A percentile compares a stretch with the other conserved stretches of the same genome.
phyloP scores from a whole-genome alignment of 2,113 vertebrate species.

The Salvator merianae region DNA sequence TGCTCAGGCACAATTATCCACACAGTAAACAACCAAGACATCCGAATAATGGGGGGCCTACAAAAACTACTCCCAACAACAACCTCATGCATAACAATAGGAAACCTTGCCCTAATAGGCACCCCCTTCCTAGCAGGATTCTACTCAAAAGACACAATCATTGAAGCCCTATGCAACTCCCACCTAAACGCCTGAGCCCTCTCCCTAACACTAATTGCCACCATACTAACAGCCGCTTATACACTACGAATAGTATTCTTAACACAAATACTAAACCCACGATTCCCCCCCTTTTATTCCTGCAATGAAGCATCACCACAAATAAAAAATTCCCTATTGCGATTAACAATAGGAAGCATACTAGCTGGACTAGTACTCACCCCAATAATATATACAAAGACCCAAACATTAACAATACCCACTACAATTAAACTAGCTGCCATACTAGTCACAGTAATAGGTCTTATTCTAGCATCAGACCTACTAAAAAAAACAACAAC shows the following conservation, averaged over 20 bases:
- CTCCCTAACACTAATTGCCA: background rate
- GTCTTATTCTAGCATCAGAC: no score
- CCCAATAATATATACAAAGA: no score
- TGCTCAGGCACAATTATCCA: background rate
- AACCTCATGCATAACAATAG: background rate
- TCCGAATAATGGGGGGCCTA: background rate
- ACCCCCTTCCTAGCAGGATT: background rate
- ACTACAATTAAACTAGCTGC: no score
- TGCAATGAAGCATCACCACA: no score
- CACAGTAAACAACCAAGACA: conserved; percentile 15
- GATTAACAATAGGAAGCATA: no score
- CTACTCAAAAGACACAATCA: background rate
- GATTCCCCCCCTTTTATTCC: no score
- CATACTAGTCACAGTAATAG: no score
- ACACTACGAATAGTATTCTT: background rate
- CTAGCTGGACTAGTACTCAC: no score
- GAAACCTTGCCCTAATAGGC: background rate
- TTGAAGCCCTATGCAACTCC: background rate
- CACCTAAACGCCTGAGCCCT: background rate
- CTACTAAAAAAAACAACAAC: no score
- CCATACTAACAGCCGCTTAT: background rate
- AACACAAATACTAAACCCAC: background rate
- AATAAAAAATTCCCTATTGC: no score
- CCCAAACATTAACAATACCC: no score
- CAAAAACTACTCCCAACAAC: background rate